Conservation (phyloP, 2,113 vertebrate genomes). For the Siniperca knerii region DNA sequence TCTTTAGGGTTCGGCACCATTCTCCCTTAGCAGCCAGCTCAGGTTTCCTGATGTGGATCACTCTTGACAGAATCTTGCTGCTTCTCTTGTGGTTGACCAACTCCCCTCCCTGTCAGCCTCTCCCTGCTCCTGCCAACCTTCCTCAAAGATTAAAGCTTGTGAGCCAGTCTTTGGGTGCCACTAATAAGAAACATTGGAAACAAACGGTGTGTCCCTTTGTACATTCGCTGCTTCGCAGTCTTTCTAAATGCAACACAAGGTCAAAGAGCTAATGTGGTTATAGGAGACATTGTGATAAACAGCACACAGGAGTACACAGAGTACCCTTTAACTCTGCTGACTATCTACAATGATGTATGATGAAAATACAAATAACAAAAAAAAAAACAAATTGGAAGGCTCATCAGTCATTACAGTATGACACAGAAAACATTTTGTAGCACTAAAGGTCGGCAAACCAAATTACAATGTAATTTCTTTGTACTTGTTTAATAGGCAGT, state of each 20-base stretch:
- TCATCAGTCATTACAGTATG: neutral
- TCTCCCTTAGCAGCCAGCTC: slow-evolving; percentile 55
- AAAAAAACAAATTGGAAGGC: neutral
- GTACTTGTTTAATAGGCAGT: neutral
- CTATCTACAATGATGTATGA: neutral
- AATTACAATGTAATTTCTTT: neutral
- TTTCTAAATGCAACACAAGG: slow-evolving; percentile 52
- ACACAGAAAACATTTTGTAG: neutral
- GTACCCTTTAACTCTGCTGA: neutral
- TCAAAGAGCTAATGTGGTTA: slow-evolving; percentile 58
- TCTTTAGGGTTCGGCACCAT: slow-evolving; percentile 70
- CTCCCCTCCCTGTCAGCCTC: slow-evolving; percentile 61
- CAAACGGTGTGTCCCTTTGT: slow-evolving; percentile 34
- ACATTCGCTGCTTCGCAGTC: slow-evolving; percentile 17
- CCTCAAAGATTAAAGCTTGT: slow-evolving; percentile 69
- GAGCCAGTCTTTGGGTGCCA: slow-evolving; percentile 56
- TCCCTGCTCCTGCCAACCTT: slow-evolving; percentile 48
- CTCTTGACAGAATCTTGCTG: slow-evolving; percentile 80
- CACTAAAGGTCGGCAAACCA: neutral
- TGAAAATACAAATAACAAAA: slow-evolving; percentile 15
- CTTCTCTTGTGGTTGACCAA: slow-evolving; percentile 74
- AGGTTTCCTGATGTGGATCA: slow-evolving; percentile 77
- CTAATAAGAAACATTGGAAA: slow-evolving; percentile 58
- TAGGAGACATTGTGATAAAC: slow-evolving; percentile 25
- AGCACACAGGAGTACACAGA: slow-evolving; percentile 20